These are phyloP conservation scores for Epinotia demarniana DNA, from an alignment of 2,888 invertebrate genomes.

Conservation along the genomic window DNA sequence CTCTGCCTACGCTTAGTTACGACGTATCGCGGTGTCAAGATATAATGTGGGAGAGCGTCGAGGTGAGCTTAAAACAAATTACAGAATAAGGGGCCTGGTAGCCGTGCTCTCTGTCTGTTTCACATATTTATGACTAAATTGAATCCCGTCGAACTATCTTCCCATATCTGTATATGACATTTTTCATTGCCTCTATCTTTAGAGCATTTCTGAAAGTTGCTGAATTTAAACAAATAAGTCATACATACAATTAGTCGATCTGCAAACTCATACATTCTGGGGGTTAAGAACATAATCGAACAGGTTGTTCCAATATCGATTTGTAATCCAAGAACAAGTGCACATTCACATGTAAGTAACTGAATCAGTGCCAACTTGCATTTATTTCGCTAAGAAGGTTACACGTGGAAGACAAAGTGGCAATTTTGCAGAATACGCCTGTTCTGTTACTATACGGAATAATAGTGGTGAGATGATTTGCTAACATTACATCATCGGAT, in stretches of 20 bases:
- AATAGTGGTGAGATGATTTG: conserved; percentile 8
- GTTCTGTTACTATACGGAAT: conserved; percentile 19
- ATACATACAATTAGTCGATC: not conserved
- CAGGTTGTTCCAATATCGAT: conserved; percentile 44
- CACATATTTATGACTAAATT: too few relatives aligned
- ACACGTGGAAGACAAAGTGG: conserved; percentile 68
- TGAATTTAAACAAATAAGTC: too few relatives aligned
- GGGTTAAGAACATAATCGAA: conserved; percentile 8
- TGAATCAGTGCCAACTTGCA: conserved; percentile 34
- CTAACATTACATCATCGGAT: conserved; percentile 7
- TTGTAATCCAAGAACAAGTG: conserved; percentile 51
- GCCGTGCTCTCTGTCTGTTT: too few relatives aligned
- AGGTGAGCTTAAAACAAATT: too few relatives aligned
- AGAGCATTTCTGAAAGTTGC: too few relatives aligned
- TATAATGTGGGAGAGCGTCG: too few relatives aligned
- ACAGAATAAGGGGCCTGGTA: too few relatives aligned
- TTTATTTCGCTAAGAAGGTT: conserved; percentile 68
- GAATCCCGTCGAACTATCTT: too few relatives aligned
- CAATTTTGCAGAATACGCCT: conserved; percentile 57
- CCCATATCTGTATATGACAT: too few relatives aligned
- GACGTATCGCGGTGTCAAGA: too few relatives aligned
- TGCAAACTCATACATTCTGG: not conserved
- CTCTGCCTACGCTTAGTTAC: too few relatives aligned
- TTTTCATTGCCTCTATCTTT: too few relatives aligned
- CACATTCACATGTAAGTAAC: conserved; percentile 16